phyloP scores from a whole-genome alignment of 2,797 vertebrate species.

The Amblyraja radiata region DNA sequence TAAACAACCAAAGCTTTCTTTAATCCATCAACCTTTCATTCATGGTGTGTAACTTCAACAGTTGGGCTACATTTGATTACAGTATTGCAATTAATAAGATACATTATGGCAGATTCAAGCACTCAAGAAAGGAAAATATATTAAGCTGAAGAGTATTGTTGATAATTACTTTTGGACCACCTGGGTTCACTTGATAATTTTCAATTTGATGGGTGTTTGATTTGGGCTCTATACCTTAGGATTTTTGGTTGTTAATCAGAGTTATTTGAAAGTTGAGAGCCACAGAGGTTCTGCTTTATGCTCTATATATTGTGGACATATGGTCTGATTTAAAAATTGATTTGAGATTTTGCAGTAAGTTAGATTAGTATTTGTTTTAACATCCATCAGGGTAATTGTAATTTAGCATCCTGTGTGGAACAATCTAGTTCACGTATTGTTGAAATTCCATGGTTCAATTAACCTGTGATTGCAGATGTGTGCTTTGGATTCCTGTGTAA shows the following conservation, averaged over 20 bases:
- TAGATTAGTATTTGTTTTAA: not conserved
- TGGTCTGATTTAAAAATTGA: not conserved
- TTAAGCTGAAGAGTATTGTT: not conserved
- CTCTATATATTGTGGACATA: not conserved
- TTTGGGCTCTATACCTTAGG: not conserved
- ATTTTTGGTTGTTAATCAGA: not conserved
- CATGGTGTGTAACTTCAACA: not conserved
- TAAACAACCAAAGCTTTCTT: not conserved
- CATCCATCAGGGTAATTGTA: not conserved
- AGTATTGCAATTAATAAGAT: not conserved
- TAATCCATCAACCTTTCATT: not conserved
- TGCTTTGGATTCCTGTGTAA: not conserved
- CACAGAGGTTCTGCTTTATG: not conserved
- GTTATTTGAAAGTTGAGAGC: not conserved
- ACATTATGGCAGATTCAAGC: not conserved
- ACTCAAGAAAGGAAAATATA: not conserved
- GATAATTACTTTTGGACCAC: not conserved
- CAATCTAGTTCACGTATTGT: not conserved
- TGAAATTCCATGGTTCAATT: not conserved
- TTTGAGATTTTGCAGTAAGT: not conserved
- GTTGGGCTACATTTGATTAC: not conserved
- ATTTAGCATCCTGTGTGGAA: not conserved
- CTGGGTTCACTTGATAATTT: not conserved
- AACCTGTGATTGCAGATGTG: not conserved
- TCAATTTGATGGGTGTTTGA: not conserved